Evolutionary conservation across 2,113 vertebrate genomes (phyloP).

Genomic region (Ceyx margarethae): DNA sequence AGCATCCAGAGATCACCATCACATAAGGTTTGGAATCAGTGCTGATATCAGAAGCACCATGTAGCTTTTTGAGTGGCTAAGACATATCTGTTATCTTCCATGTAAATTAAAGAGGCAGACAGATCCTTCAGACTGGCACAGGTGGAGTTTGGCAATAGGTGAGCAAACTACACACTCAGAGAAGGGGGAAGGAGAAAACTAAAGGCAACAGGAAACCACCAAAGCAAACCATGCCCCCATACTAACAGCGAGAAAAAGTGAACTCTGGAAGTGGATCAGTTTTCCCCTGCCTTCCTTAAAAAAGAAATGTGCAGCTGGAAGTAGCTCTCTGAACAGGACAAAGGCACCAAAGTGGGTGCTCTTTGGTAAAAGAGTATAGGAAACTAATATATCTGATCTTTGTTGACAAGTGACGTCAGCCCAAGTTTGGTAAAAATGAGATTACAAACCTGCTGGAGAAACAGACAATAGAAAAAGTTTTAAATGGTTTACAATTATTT

Average conservation of each 20-base stretch:
- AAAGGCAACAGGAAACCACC: not conserved
- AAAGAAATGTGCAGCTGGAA: not conserved
- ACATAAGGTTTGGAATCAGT: not conserved
- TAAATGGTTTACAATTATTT: not conserved
- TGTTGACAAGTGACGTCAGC: not conserved
- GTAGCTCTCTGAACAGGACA: not conserved
- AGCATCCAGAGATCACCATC: not conserved
- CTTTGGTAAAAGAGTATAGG: not conserved
- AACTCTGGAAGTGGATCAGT: not conserved
- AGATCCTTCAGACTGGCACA: not conserved
- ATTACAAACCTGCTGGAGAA: not conserved
- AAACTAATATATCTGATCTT: not conserved
- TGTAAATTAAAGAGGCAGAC: not conserved
- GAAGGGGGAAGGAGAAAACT: not conserved
- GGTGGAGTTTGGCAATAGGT: not conserved
- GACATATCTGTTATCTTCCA: accelerated
- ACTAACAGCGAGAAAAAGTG: not conserved
- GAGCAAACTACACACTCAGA: not conserved
- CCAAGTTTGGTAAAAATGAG: not conserved
- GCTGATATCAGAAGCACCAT: not conserved
- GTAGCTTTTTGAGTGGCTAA: not conserved
- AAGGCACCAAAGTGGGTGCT: not conserved
- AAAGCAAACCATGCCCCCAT: not conserved
- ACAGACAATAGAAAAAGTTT: not conserved
- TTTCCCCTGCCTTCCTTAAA: not conserved